Conservation (phyloP, 2,888 invertebrate genomes). For the Anoncus sp. region DNA sequence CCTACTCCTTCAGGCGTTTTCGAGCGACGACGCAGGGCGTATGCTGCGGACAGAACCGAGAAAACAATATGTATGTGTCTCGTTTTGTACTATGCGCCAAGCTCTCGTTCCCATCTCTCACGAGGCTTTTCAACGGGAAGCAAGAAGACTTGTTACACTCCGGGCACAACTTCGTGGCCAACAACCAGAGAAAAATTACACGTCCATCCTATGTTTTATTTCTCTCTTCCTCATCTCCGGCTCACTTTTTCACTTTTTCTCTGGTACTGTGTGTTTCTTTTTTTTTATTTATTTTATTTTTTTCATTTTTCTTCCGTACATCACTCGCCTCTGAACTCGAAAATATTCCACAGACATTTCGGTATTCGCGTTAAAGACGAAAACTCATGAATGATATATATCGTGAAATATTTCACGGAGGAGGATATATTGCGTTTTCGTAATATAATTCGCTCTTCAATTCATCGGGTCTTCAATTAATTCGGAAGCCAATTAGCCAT, state of each 20-base stretch:
- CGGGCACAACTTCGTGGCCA: conserved; percentile 52
- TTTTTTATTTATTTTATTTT: neutral
- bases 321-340: neutral
- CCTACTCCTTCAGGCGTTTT: conserved; percentile 10
- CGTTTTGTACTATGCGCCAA: conserved; percentile 26
- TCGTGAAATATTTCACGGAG: neutral
- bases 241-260: conserved; percentile 2
- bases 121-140: conserved; percentile 52
- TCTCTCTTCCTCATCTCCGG: conserved; percentile 26
- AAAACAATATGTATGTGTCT: conserved; percentile 24
- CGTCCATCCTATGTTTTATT: conserved; percentile 28
- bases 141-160: conserved; percentile 60
- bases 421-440: conserved; percentile 23
- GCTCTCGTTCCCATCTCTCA: conserved; percentile 46
- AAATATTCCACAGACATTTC: neutral
- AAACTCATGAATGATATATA: neutral
- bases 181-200: conserved; percentile 55
- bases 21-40: conserved; percentile 49
- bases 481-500: conserved; percentile 54
- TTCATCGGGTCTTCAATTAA: conserved; percentile 53
- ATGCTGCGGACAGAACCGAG: conserved; percentile 45
- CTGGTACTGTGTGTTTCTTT: neutral
- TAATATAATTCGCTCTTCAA: conserved; percentile 44
- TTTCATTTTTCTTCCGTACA: conserved; percentile 22
- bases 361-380: neutral